Conservation (phyloP, 1,140 invertebrate species). For the Solenopsis fugax region DNA sequence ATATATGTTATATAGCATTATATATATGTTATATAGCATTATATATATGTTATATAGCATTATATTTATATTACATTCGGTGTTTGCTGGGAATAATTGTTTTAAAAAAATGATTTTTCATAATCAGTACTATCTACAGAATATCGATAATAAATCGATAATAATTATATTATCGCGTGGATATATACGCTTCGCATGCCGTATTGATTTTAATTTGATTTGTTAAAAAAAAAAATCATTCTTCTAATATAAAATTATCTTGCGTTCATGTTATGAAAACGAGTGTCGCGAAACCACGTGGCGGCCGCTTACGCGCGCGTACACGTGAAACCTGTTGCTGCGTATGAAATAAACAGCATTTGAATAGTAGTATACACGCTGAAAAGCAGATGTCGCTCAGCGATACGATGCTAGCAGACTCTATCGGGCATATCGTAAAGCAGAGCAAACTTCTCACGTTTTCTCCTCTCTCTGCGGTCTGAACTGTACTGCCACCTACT, state of each 20-base stretch:
- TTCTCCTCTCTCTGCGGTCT: conserved; percentile 60
- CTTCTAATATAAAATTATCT: not conserved
- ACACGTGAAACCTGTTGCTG: conserved; percentile 75
- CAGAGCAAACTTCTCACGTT: conserved; percentile 22
- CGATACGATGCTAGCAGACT: conserved; percentile 60
- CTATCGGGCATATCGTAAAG: conserved; percentile 70
- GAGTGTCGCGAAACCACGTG: not conserved
- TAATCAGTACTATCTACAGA: not conserved
- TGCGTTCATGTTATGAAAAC: conserved; percentile 10
- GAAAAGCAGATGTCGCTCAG: conserved; percentile 77
- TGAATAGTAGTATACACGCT: conserved; percentile 37
- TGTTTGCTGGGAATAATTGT: not conserved
- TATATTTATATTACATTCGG: too few relatives aligned
- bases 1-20: too few relatives aligned
- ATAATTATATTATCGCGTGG: not conserved
- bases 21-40: too few relatives aligned
- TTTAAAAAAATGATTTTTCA: not conserved
- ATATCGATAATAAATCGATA: not conserved
- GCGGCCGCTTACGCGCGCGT: conserved; percentile 10
- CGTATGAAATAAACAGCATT: conserved; percentile 3
- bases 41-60: too few relatives aligned
- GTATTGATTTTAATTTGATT: not conserved
- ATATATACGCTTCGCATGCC: not conserved
- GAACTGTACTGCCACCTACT: conserved; percentile 84
- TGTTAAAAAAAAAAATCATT: not conserved